Evolutionary conservation across 1,140 invertebrate species (phyloP), one percentile per base, ranked within the genome.

Genomic region (Lucilia cuprina): DNA sequence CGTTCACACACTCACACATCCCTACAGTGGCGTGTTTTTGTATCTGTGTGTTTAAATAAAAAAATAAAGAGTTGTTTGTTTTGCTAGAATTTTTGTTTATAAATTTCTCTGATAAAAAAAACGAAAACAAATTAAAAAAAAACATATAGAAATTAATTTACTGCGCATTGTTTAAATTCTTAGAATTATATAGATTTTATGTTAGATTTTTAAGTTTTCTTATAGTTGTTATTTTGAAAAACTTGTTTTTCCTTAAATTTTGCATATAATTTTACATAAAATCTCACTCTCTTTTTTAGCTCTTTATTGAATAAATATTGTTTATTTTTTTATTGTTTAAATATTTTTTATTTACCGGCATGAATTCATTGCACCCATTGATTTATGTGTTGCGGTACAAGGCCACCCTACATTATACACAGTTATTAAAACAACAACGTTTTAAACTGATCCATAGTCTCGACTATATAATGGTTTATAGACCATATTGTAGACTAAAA

Each of bases 61-160:
- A 60, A 60, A 60, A 60, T 17, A 34, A 55, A 77, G 74, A 25
- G 83, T 50, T 75, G n/a, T 70, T 70, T 70, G 65, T 70, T 60
- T 70, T 70, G 65, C 25, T 70, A 21, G 7, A 21, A 21, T 21
- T 70, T 70, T 70, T 19, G 17, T 70, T 70, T 70, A 19, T 21
- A 70, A 65, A 70, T 70, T 55, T 55, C 50, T 55, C 50, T 55
- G 50, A 17, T 55, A 55, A 55, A 55, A 14, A 70, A 60, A 60
- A 30, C 25, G 25, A 30, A 60, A 60, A 17, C 55, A 60, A n/a
- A 60, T n/a, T 7, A 14, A n/a, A 60, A 60, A n/a, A 7, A 60
- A 60, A 60, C 5, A 60, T 60, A 60, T 50, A 74, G 47, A 82
- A 49, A 74, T 84, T 49, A 83, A 83, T 55, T 55, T 83, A 83